Evolutionary conservation across 2,797 vertebrate species (phyloP), one percentile per base, ranked within the genome.

Genomic region (Chaenodraco wilsoni): DNA sequence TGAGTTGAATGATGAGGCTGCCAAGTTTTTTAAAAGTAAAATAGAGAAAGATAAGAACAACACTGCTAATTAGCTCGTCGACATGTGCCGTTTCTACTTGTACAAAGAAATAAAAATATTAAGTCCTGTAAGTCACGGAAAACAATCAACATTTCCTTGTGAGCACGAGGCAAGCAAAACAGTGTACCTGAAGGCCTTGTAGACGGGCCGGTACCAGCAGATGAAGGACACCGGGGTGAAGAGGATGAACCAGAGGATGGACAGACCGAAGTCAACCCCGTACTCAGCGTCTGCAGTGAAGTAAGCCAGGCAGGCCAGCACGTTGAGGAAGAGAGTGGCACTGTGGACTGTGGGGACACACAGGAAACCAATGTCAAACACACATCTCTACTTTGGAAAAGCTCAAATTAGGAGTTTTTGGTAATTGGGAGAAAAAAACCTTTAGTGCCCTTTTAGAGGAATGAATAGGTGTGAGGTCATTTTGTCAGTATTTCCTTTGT

Each of bases 191-290:
- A 99, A 99, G 81, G 98, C 98, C 92, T 96, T 99, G 92, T 99
- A 99, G 82, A 98, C 93, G 0, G 98, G 98, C 82, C 98, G 92
- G 93, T 96, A 99, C 98, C 98, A 99, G 88, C 98, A 99, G 78
- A 99, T 48, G 87, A 99, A 99, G 72, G 98, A 94, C 91, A 97
- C 98, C 0, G 98, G 98, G 3, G 96, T 96, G 93, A 99, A 99
- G 84, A 99, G 90, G 83, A 98, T 58, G 83, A 99, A 95, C 98
- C 98, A 99, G 45, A 99, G 91, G 89, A 99, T 99, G 0, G 98
- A 96, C 76, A 99, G 91, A 49, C 98, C 98, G 0, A 99, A 99
- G 91, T 98, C 96, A 1, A 98, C 92, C 1, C 97, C 98, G 45
- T 89, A 87, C 0, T 0, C 0, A 0, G 0, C 0, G 0, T 80